Evolutionary conservation across 2,888 invertebrate species (phyloP), one percentile per base, ranked within the genome.

Genomic region (Drosophila rubida): DNA sequence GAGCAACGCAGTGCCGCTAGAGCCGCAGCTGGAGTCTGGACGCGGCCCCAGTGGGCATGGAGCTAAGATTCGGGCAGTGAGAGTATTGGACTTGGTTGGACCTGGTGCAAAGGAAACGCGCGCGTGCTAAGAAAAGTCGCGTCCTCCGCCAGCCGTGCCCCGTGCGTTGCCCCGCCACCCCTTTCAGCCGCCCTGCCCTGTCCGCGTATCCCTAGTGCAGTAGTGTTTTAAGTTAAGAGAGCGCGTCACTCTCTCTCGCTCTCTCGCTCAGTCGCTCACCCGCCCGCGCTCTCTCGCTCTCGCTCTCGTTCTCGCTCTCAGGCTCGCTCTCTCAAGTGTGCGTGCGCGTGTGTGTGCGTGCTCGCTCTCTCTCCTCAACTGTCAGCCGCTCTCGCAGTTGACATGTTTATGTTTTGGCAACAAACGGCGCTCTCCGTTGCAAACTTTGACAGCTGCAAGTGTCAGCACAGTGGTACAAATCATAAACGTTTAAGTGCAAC

Each of bases 371-470:
- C 65, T n/a, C n/a, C n/a, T 19, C 3, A 19, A 63, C 69, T 39
- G 50, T 66, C 49, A 62, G 58, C 30, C 63, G 58, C 65, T 67
- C 75, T 72, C 60, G 16, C 46, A 59, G 53, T 76, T 86, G 82
- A 86, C 86, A 83, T 83, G 82, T 83, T 83, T 83, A 83, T 86
- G 82, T 83, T 83, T 83, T 83, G 82, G 82, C 82, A 80, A 82
- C 80, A 75, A 82, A 71, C 80, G 72, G 65, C 63, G 64, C 76
- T 80, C 82, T 82, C 83, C 41, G 66, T 74, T 68, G 77, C 86
- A 72, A 82, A 76, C 61, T 84, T 78, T 84, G 84, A 84, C 84
- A 84, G 80, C 72, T 78, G 35, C 66, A 76, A 78, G 64, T 85
- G 85, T 87, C 85, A 80, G 78, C 72, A 85, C 84, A 82, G 84